A percentile compares a stretch with the other conserved stretches of the same genome.
Conservation (phyloP, 2,888 invertebrate species). For the Rhogogaster chlorosoma region DNA sequence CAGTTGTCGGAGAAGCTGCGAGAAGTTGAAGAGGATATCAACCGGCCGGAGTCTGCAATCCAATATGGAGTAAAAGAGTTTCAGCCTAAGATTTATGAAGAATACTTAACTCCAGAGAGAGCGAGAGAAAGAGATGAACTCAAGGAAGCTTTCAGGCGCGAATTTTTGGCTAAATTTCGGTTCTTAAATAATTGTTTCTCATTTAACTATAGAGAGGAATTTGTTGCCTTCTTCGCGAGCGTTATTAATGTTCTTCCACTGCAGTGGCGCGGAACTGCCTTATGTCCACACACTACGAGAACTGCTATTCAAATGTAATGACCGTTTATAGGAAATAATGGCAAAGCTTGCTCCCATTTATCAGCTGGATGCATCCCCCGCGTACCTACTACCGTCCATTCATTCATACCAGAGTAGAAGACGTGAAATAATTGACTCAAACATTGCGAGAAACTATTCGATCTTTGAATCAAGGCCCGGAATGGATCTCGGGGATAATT, state of each 20-base stretch:
- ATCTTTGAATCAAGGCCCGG: not conserved
- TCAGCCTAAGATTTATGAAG: not conserved
- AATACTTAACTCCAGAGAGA: not conserved
- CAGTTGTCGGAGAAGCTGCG: constrained; percentile 57
- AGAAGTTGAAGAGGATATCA: not conserved
- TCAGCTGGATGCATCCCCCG: constrained; percentile 58
- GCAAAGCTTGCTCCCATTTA: constrained; percentile 59
- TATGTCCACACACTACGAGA: not conserved
- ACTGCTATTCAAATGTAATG: constrained; percentile 59
- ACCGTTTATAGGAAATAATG: constrained; percentile 66
- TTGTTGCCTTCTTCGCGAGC: constrained; percentile 6
- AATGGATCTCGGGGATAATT: not conserved
- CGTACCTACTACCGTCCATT: constrained; percentile 56
- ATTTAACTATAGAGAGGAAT: not conserved
- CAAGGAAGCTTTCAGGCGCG: not conserved
- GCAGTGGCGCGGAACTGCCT: constrained; percentile 7
- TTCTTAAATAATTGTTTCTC: not conserved
- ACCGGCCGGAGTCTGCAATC: constrained; percentile 29
- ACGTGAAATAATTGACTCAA: constrained; percentile 46
- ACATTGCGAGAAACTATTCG: not conserved
- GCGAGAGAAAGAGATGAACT: not conserved
- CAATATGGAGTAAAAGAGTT: not conserved
- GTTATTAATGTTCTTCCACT: constrained; percentile 53
- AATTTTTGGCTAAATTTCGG: not conserved
- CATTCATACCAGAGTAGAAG: constrained; percentile 56